Base-by-base conservation (phyloP, 2,888 invertebrate species). In the Folsomia candida region DNA sequence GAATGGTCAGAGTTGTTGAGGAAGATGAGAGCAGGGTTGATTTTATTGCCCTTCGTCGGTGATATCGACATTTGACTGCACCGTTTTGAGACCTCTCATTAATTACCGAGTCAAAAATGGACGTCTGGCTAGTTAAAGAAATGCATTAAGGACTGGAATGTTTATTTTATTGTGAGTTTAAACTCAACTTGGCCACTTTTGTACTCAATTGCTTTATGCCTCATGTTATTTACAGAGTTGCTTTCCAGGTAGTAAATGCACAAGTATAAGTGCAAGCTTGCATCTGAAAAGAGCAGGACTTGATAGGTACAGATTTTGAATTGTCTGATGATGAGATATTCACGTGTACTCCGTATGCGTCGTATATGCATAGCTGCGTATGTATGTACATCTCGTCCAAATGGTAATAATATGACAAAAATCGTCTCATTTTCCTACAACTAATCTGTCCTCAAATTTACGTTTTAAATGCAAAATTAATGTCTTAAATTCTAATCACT, bases 81-180 rank as follows among this genome's bases (percentile, higher is more conserved):
- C 14, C 26, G 14, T 29, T 64, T 25, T 59, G 47, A 69, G 59
- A 58, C 63, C 28, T 69, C 59, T 70, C 70, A 70, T 70, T 66
- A 70, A 70, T 70, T 66, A 70, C 51, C 29, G 58, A 70, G 65
- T 70, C 70, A 66, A 60, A 66, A 70, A 60, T 70, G 66, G 70
- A 70, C 66, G 66, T 64, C 54, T 26, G 14, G 22, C 54, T 66
- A 54, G 57, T 66, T 47, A 60, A 64, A 62, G 62, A 62, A 62
- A 28, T 27, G 29, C 62, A 27, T 62, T 62, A 28, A 62, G 27
- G 62, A 6, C 62, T 25, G 62, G 63, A 51, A 64, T 64, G 63
- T 64, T 64, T 64, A 47, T 64, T 64, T 64, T 64, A 64, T 37
- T 37, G 51, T 22, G 22, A 18, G n/a, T 64, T 29, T 29, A 47